Base-by-base conservation (phyloP, 2,797 vertebrate genomes). In the Pitangus sulphuratus region DNA sequence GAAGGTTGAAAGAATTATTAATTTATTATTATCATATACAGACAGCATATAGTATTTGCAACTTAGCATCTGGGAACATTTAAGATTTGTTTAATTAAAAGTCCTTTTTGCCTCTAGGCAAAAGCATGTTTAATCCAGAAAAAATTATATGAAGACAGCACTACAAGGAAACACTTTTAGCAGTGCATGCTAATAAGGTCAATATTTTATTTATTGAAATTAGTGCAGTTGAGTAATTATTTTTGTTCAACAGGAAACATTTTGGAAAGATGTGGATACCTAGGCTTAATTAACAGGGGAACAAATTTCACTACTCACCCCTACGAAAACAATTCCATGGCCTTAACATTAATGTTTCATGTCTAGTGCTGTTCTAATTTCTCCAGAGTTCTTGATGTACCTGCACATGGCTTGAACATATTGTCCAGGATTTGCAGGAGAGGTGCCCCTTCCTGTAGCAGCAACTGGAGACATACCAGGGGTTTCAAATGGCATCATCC, bases 401-500 rank as follows among this genome's bases (percentile, higher is more conserved):
- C 35, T 53, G 26, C 2, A 2, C 17, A 6, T 57, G 26, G 1
- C 35, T 69, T 58, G 39, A 9, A 64, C 26, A 10, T 65, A 3
- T 51, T 28, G 21, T 24, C 24, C 22, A 47, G 16, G 24, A 47
- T 66, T 84, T 74, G 6, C 21, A 50, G 62, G 39, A 75, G 12
- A 39, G 11, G 35, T 72, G 14, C 19, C 13, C 5, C 5, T 39
- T 9, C 4, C 33, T n/a, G 11, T 12, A 60, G 56, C 14, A 60
- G 20, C 64, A 33, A 28, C 11, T 40, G 31, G 33, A 58, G 31
- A 60, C 3, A 4, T 2, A 6, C 7, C 37, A 20, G 13, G 10
- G 13, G 37, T 16, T 57, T 72, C 53, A 74, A 58, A 61, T 0
- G 2, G 2, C 42, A 37, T 78, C n/a, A 54, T 2, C 2, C 17